Percentiles rank a stretch among this genome's conserved stretches.
These are phyloP conservation scores for Morpho helenor DNA, from an alignment of 2,888 invertebrate species.

Conservation along the genomic window DNA sequence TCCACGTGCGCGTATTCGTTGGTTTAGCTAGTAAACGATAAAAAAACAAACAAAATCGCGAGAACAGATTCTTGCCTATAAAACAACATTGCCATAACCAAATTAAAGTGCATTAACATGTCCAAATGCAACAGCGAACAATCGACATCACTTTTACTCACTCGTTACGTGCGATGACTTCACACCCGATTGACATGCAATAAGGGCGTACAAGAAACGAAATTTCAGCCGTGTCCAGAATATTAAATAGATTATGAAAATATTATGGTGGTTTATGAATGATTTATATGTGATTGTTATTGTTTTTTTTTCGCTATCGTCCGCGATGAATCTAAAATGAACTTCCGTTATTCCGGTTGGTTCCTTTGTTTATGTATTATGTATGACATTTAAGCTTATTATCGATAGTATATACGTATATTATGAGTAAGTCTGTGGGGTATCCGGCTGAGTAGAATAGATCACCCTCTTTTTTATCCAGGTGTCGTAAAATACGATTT, in stretches of 20 bases:
- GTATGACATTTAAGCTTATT: background rate
- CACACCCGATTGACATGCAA: conserved; percentile 39
- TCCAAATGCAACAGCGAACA: conserved; percentile 20
- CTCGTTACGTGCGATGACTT: conserved; percentile 50
- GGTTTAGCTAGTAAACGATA: too few species aligned
- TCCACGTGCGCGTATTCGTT: too few species aligned
- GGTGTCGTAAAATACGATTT: too few species aligned
- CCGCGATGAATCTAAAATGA: conserved; percentile 14
- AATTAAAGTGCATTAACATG: conserved; percentile 10
- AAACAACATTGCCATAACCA: conserved; percentile 18
- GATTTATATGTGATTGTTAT: conserved; percentile 30
- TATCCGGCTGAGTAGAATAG: too few species aligned
- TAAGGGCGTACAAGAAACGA: conserved; percentile 36
- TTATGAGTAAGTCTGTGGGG: too few species aligned
- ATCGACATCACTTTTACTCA: conserved; percentile 38
- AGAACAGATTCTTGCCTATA: background rate
- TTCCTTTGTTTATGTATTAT: background rate
- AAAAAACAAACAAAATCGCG: too few species aligned
- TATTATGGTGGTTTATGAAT: conserved; percentile 31
- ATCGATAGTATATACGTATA: too few species aligned
- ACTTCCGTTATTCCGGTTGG: conserved; percentile 18
- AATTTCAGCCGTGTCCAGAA: conserved; percentile 36
- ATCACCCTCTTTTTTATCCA: too few species aligned
- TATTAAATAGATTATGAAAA: conserved; percentile 23
- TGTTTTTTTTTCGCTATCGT: conserved; percentile 30